phyloP scores from a whole-genome alignment of 2,888 invertebrate species.

The Pocota personata region DNA sequence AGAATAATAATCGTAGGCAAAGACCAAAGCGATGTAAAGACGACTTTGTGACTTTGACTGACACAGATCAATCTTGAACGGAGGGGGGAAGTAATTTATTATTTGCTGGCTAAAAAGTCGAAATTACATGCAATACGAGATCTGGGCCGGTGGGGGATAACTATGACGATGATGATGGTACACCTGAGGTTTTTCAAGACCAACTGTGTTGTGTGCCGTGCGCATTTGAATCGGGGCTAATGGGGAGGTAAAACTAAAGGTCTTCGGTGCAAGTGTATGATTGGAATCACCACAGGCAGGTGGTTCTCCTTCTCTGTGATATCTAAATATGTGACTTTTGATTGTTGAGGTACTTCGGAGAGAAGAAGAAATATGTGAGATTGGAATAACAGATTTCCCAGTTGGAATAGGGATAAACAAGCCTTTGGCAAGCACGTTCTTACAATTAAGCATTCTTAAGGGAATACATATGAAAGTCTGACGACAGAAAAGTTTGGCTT shows the following conservation, averaged over 20 bases:
- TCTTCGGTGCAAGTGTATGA: slow-evolving; percentile 29
- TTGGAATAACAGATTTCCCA: slow-evolving; percentile 10
- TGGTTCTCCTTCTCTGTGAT: slow-evolving; percentile 34
- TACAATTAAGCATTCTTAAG: neutral
- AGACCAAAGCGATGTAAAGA: slow-evolving; percentile 34
- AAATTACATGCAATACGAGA: slow-evolving; percentile 60
- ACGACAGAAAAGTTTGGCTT: no score
- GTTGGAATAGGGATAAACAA: neutral
- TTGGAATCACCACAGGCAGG: slow-evolving; percentile 51
- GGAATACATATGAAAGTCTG: no score
- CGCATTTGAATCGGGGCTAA: slow-evolving; percentile 22
- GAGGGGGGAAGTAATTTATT: slow-evolving; percentile 61
- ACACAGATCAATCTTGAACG: slow-evolving; percentile 66
- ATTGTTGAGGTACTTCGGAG: slow-evolving; percentile 11
- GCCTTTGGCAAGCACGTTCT: neutral
- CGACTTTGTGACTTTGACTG: slow-evolving; percentile 66
- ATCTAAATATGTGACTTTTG: slow-evolving; percentile 25
- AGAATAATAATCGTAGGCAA: slow-evolving; percentile 51
- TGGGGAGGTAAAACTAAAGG: slow-evolving; percentile 2
- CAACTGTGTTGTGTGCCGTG: neutral
- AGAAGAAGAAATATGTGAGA: neutral
- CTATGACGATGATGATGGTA: slow-evolving; percentile 22
- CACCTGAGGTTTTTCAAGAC: slow-evolving; percentile 49
- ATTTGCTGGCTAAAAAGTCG: slow-evolving; percentile 56
- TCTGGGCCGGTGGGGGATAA: slow-evolving; percentile 23